phyloP scores from a whole-genome alignment of 2,797 vertebrate species.

The Psittacula echo region DNA sequence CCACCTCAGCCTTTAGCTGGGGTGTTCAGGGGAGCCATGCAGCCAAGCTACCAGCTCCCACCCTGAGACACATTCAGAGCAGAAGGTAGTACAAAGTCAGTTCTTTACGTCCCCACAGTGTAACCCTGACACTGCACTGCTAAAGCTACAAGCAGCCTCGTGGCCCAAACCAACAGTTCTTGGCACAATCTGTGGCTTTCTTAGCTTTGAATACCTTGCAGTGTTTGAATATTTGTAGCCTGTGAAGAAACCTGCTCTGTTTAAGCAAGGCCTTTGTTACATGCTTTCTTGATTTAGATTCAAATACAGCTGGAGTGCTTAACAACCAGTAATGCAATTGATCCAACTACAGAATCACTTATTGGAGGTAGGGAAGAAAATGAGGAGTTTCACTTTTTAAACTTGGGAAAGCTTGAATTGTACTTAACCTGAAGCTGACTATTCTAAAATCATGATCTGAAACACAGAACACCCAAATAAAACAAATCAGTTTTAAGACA shows the following conservation, averaged over 20 bases:
- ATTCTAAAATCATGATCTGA: neutral
- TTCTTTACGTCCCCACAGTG: fast-evolving
- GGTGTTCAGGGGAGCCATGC: neutral
- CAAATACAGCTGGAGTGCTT: neutral
- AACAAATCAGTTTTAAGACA: neutral
- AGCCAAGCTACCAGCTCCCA: neutral
- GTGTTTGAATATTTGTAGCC: neutral
- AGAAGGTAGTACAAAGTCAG: too few relatives aligned
- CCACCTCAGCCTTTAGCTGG: neutral
- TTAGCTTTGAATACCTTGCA: neutral
- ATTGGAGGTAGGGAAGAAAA: neutral
- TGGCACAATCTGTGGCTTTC: neutral
- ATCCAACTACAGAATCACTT: neutral
- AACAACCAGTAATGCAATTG: neutral
- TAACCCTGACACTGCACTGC: neutral
- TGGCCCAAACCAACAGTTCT: neutral
- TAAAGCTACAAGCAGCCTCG: neutral
- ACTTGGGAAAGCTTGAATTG: neutral
- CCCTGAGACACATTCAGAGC: neutral
- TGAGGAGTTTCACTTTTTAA: neutral
- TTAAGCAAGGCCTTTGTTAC: neutral
- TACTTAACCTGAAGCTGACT: neutral
- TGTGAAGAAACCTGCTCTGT: neutral
- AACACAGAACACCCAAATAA: neutral
- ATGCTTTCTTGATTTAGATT: neutral